phyloP scores from a whole-genome alignment of 2,797 vertebrate species.

The Halcyon chelicuti region DNA sequence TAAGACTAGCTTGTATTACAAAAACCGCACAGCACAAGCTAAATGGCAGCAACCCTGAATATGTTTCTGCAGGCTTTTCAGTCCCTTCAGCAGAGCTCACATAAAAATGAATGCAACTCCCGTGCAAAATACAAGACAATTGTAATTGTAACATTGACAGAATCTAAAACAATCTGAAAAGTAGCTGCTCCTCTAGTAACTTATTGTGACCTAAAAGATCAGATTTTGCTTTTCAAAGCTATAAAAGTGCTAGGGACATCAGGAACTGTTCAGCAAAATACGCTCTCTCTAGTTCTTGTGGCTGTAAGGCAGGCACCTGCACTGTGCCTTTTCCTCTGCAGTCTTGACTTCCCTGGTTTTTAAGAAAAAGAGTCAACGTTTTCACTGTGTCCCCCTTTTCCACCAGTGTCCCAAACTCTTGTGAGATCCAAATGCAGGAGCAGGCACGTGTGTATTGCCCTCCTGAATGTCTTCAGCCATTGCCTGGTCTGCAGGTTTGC shows the following conservation, averaged over 20 bases:
- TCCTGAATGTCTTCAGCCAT: neutral
- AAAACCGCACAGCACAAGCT: neutral
- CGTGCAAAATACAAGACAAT: neutral
- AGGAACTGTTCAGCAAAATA: neutral
- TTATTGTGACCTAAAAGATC: neutral
- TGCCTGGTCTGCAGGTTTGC: neutral
- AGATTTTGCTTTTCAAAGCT: neutral
- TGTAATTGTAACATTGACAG: neutral
- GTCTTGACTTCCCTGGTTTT: neutral
- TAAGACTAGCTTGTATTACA: neutral
- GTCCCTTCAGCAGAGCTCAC: neutral
- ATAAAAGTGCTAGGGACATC: neutral
- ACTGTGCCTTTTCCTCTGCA: neutral
- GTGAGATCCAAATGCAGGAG: neutral
- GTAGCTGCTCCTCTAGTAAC: neutral
- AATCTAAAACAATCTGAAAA: neutral
- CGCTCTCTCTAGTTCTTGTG: neutral
- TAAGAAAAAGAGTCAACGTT: neutral
- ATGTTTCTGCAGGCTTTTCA: neutral
- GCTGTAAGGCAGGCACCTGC: too few species aligned
- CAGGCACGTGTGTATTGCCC: neutral
- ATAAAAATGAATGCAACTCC: neutral
- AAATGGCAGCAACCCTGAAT: neutral
- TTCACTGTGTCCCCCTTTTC: neutral
- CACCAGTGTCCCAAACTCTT: neutral